These are phyloP conservation scores for Budorcas taxicolor DNA, from an alignment of 2,113 vertebrate genomes.

Conservation along the genomic window DNA sequence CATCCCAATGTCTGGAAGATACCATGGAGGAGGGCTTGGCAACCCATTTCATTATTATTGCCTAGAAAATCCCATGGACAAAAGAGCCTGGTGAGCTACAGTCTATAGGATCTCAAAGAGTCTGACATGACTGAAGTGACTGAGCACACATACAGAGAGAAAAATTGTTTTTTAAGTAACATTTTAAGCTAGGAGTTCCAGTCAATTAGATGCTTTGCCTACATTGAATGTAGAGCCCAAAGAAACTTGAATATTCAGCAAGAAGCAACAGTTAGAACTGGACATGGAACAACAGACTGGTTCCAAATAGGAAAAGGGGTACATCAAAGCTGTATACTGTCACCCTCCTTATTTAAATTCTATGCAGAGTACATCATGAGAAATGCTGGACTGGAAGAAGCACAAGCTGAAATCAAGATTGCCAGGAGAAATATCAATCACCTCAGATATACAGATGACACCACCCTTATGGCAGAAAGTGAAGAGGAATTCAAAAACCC, in stretches of 20 bases:
- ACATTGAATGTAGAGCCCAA: neutral
- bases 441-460: no score
- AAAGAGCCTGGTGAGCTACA: neutral
- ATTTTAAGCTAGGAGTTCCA: neutral
- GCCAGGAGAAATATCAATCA: no score
- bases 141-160: neutral
- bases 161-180: neutral
- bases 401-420: no score
- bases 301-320: no score
- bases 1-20: neutral
- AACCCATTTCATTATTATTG: neutral
- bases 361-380: no score
- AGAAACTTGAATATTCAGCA: neutral
- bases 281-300: no score
- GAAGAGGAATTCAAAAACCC: no score
- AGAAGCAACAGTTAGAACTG: no score
- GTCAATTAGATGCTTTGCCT: neutral
- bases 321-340: no score
- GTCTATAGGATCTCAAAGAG: neutral
- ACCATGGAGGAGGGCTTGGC: neutral
- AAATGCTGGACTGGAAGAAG: no score
- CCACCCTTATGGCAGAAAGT: no score
- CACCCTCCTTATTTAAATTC: no score
- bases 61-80: neutral
- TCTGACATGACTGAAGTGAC: neutral